Percentiles rank a stretch among this genome's conserved stretches.
Evolutionary conservation across 92 coral and sea anemone species (phyloP).

Genomic region (Porites cylindrica): DNA sequence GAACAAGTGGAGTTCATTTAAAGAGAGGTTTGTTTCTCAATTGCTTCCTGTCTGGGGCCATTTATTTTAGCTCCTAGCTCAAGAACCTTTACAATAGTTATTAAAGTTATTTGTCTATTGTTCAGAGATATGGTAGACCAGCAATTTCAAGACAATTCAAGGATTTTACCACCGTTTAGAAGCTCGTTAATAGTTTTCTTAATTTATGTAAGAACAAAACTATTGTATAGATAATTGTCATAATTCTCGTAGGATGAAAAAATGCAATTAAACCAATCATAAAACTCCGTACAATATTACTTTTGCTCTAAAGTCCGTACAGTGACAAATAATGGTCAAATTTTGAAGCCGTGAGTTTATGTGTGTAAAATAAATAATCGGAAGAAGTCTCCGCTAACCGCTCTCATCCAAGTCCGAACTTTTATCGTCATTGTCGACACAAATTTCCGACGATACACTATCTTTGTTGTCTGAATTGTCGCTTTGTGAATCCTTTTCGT

Average conservation of each 20-base stretch:
- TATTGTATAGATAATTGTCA: constrained; percentile 41
- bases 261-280: constrained; percentile 58
- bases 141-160: neutral
- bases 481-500: constrained; percentile 59
- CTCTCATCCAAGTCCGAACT: constrained; percentile 40
- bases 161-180: neutral
- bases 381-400: neutral
- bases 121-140: neutral
- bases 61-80: neutral
- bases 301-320: constrained; percentile 37
- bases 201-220: constrained; percentile 30
- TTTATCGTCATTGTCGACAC: constrained; percentile 55
- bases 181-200: constrained; percentile 13
- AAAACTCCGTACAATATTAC: constrained; percentile 51
- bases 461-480: constrained; percentile 65
- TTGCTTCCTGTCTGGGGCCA: constrained; percentile 31
- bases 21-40: constrained; percentile 10
- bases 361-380: constrained; percentile 49
- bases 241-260: constrained; percentile 37
- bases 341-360: constrained; percentile 41
- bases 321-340: constrained; percentile 28
- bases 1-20: neutral
- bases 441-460: constrained; percentile 28
- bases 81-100: neutral
- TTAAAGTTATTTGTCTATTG: neutral